Conservation (phyloP, 2,888 invertebrate genomes). For the Trachelus troglodyta region DNA sequence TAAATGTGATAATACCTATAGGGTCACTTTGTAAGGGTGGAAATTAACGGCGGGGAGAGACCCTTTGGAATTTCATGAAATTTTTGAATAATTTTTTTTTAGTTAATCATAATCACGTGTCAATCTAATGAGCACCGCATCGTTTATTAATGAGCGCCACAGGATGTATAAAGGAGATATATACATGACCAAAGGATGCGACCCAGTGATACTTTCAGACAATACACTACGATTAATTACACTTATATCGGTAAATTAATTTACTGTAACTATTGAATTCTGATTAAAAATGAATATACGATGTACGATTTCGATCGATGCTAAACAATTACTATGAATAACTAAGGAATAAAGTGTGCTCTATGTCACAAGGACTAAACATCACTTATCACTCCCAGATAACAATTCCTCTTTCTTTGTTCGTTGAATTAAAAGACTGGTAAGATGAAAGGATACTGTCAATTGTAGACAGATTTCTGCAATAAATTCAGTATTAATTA, state of each 20-base stretch:
- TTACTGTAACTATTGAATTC: slow-evolving; percentile 61
- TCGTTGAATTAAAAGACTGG: too few species aligned
- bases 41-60: too few species aligned
- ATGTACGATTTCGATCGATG: slow-evolving; percentile 60
- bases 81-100: too few species aligned
- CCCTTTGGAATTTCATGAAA: too few species aligned
- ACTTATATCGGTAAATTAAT: slow-evolving; percentile 63
- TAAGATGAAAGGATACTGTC: too few species aligned
- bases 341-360: slow-evolving; percentile 65
- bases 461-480: too few species aligned
- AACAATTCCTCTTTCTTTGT: too few species aligned
- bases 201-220: slow-evolving; percentile 64
- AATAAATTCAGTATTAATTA: too few species aligned
- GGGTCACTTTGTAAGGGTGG: too few species aligned
- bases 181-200: slow-evolving; percentile 56
- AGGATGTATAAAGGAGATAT: neutral
- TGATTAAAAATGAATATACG: slow-evolving; percentile 52
- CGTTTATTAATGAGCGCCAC: neutral
- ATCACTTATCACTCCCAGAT: too few species aligned
- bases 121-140: neutral
- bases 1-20: too few species aligned
- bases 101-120: neutral
- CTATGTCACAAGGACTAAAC: slow-evolving; percentile 50
- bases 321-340: slow-evolving; percentile 63
- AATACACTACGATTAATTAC: slow-evolving; percentile 65